A percentile compares a stretch with the other conserved stretches of the same genome.
These are phyloP conservation scores for Takifugu ocellatus DNA, from an alignment of 2,797 vertebrate genomes.

Conservation along the genomic window DNA sequence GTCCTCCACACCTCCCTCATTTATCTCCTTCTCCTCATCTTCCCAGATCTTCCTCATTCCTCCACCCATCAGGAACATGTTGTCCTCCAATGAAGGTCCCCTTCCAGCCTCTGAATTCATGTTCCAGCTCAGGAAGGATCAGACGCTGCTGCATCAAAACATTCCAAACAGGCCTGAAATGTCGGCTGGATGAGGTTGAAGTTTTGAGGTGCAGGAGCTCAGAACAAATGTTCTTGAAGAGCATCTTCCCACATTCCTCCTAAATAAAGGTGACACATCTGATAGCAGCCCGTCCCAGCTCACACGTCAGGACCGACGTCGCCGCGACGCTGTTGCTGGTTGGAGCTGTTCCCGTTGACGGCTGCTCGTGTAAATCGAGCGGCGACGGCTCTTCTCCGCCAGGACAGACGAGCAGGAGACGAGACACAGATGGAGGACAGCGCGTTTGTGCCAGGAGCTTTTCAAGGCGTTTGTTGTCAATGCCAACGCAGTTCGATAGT, in stretches of 20 bases:
- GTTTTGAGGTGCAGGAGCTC: no score
- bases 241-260: background rate
- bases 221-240: no score
- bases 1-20: background rate
- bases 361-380: conserved; percentile 4
- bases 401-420: conserved; percentile 9
- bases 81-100: no score
- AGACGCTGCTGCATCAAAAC: no score
- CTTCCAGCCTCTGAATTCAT: no score
- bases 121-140: no score
- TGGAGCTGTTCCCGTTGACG: background rate
- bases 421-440: conserved; percentile 34
- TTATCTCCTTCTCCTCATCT: background rate
- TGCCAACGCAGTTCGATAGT: conserved; percentile 3
- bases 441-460: conserved; percentile 19
- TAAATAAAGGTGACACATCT: background rate
- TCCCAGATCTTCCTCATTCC: no score
- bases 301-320: conserved; percentile 17
- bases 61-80: no score
- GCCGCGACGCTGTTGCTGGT: background rate
- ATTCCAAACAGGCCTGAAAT: no score
- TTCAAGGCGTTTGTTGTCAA: conserved; percentile 1
- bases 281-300: conserved; percentile 1
- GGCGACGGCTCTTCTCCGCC: conserved; percentile 10
- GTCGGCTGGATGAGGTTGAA: no score